phyloP scores from a whole-genome alignment of 2,113 vertebrate genomes.

The Hippocampus zosterae region DNA sequence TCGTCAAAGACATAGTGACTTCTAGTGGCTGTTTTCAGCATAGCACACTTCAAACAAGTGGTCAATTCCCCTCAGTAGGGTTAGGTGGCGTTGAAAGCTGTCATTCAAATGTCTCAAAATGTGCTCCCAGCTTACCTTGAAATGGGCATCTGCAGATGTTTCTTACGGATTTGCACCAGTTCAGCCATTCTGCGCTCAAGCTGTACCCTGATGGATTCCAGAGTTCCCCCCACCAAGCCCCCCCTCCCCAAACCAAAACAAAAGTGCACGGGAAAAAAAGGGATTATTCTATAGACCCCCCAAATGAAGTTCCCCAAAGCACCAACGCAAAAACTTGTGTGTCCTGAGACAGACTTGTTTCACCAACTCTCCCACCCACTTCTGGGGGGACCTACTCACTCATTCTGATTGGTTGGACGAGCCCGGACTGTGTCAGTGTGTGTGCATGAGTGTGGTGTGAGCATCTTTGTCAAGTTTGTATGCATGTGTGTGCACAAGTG shows the following conservation, averaged over 20 bases:
- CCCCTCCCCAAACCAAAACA: conserved; percentile 27
- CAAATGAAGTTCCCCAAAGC: conserved; percentile 60
- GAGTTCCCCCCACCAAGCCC: conserved; percentile 16
- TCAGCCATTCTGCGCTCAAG: conserved; percentile 65
- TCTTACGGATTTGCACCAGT: conserved; percentile 69
- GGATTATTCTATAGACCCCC: conserved; percentile 4
- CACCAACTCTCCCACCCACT: conserved; percentile 63
- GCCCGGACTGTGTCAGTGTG: conserved; percentile 50
- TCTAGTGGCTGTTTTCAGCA: background rate
- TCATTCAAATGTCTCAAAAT: background rate
- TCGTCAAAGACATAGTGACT: background rate
- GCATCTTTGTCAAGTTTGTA: conserved; percentile 44
- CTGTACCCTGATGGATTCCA: conserved; percentile 42
- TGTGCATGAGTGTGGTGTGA: conserved; percentile 16
- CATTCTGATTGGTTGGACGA: conserved; percentile 64
- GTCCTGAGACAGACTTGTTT: conserved; percentile 66
- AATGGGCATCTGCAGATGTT: conserved; percentile 71
- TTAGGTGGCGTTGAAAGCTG: background rate
- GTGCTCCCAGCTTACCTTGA: conserved; percentile 64
- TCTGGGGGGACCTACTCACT: conserved; percentile 62
- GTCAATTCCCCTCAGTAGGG: background rate
- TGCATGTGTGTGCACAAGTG: conserved; percentile 53
- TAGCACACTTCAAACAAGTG: background rate
- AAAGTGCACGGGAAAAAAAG: conserved; percentile 7
- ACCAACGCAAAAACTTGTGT: conserved; percentile 63